Evolutionary conservation across 2,888 invertebrate genomes (phyloP), one percentile per base, ranked within the genome.

Genomic region (Acanthosepion lycidas): DNA sequence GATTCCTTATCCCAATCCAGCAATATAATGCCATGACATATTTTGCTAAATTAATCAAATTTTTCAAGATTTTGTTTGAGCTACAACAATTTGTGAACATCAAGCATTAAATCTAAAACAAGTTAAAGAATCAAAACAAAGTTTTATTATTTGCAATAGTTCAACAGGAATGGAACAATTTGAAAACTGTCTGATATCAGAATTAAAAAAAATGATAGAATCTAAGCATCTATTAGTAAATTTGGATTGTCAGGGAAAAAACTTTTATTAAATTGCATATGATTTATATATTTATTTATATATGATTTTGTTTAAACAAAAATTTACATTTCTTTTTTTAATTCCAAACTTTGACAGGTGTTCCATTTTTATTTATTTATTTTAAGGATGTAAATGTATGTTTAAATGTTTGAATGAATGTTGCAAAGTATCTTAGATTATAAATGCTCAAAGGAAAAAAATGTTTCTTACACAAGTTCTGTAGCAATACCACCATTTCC

Each of bases 401-500:
- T 33, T 78, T 33, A n/a, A 78, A 78, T 78, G 33, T 78, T 33
- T 78, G 23, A n/a, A 78, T 78, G 78, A 9, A 15, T 78, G 6
- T 5, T 59, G 59, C 20, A 59, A 59, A 59, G 6, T 78, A 78
- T 78, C n/a, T 78, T 23, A 6, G 59, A 78, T 12, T n/a, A 78
- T 78, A 33, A 78, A 78, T 78, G 78, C n/a, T 15, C 20, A 6
- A 59, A 59, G 23, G 5, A 12, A 78, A 78, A n/a, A 8, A 93
- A 49, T 26, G 18, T 93, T 49, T 96, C 97, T 96, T 97, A 98
- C 94, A 99, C 98, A 96, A 99, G 98, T 98, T 99, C 99, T 91
- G 99, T 99, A 92, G 99, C 99, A 97, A 99, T 99, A 28, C 99
- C 99, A 64, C 99, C 99, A 98, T 99, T 99, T 20, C 99, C 99